phyloP scores from a whole-genome alignment of 2,113 vertebrate genomes.

The Leucopternis melanops region DNA sequence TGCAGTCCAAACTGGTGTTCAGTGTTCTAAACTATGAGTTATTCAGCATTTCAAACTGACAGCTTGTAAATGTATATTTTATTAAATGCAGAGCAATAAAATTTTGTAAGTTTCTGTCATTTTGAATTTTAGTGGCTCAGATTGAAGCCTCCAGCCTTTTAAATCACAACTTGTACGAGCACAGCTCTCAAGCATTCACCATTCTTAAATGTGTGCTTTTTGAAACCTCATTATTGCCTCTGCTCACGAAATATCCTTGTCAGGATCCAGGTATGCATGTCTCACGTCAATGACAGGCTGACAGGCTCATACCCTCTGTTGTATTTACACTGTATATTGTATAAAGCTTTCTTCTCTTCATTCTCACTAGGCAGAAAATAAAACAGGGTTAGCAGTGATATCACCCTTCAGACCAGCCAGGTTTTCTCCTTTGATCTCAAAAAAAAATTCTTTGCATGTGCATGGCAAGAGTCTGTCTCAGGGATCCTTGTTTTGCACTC shows the following conservation, averaged over 20 bases:
- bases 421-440: constrained; percentile 1
- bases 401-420: background rate
- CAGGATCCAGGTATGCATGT: constrained; percentile 51
- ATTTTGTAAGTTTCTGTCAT: constrained; percentile 76
- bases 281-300: constrained; percentile 33
- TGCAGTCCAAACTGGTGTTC: constrained; percentile 27
- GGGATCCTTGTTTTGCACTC: background rate
- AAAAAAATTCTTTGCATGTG: background rate
- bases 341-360: constrained; percentile 25
- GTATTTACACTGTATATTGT: background rate
- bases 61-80: constrained; percentile 76
- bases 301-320: constrained; percentile 31
- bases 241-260: constrained; percentile 54
- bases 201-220: constrained; percentile 33
- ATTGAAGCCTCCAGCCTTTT: constrained; percentile 67
- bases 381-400: background rate
- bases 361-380: background rate
- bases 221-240: constrained; percentile 40
- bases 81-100: constrained; percentile 73
- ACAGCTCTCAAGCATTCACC: constrained; percentile 41
- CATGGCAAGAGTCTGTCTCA: background rate
- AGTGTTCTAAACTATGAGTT: constrained; percentile 47
- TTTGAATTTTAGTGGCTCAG: constrained; percentile 67
- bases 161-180: constrained; percentile 68
- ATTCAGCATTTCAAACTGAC: constrained; percentile 68